Evolutionary conservation across 92 coral and sea anemone species (phyloP).

Genomic region (Phenganax marumi): DNA sequence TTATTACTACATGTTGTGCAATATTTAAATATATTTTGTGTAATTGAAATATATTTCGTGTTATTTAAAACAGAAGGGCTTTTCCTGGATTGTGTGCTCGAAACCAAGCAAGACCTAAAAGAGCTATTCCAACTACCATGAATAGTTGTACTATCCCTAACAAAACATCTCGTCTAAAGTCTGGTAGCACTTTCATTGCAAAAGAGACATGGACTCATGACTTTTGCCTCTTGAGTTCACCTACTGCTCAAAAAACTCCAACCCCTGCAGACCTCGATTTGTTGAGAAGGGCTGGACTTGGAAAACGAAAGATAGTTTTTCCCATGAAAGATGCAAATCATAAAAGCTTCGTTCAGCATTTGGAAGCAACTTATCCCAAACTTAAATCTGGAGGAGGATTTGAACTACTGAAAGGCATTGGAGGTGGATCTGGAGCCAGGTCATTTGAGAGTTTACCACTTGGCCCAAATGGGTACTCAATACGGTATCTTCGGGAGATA

Average conservation of each 20-base stretch:
- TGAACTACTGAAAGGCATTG: slow-evolving; percentile 47
- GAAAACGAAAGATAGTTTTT: slow-evolving; percentile 48
- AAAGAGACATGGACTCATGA: slow-evolving; percentile 51
- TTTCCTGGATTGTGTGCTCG: slow-evolving; percentile 36
- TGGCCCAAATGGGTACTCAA: slow-evolving; percentile 34
- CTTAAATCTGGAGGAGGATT: slow-evolving; percentile 46
- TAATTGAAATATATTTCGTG: too few relatives aligned
- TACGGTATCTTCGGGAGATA: slow-evolving; percentile 33
- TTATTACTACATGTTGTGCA: too few relatives aligned
- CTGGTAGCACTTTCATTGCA: slow-evolving; percentile 16
- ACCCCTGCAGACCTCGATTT: slow-evolving; percentile 24
- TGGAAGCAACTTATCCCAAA: slow-evolving; percentile 56
- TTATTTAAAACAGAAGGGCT: slow-evolving; percentile 16
- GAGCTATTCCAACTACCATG: neutral
- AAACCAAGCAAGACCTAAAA: slow-evolving; percentile 20
- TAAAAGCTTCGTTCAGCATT: slow-evolving; percentile 5
- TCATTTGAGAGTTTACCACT: slow-evolving; percentile 46
- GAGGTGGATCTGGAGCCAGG: slow-evolving; percentile 49
- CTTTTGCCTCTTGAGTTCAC: slow-evolving; percentile 38
- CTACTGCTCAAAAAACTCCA: slow-evolving; percentile 40
- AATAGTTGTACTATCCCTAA: neutral
- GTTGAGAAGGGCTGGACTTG: slow-evolving; percentile 48
- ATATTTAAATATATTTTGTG: too few relatives aligned
- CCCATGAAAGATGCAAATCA: slow-evolving; percentile 46
- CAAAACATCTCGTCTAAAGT: slow-evolving; percentile 17